A percentile compares a stretch with the other conserved stretches of the same genome.
phyloP scores from a whole-genome alignment of 2,797 vertebrate genomes.

The Prionace glauca region DNA sequence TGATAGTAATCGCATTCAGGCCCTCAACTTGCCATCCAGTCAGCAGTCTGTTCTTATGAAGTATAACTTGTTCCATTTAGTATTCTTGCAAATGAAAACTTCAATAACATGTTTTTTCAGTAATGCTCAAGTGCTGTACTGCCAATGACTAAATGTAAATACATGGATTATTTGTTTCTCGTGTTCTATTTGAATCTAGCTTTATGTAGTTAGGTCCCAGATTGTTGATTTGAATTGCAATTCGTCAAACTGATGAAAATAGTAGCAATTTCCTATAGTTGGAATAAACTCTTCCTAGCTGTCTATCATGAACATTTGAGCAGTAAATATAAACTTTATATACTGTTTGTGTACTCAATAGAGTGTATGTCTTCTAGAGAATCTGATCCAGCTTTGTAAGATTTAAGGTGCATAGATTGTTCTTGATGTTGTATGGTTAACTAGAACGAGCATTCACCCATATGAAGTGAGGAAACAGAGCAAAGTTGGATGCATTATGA shows the following conservation, averaged over 20 bases:
- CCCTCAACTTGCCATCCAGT: too few relatives aligned
- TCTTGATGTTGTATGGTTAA: neutral
- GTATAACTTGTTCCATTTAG: too few relatives aligned
- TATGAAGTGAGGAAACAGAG: neutral
- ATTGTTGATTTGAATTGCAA: neutral
- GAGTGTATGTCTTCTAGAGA: neutral
- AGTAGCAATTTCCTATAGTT: neutral
- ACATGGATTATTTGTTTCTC: neutral
- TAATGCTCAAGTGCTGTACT: too few relatives aligned
- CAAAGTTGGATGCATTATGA: neutral
- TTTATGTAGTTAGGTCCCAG: neutral
- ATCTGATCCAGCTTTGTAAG: neutral
- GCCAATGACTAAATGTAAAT: neutral
- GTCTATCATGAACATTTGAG: neutral
- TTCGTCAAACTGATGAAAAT: neutral
- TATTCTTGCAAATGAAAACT: too few relatives aligned
- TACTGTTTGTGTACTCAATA: neutral
- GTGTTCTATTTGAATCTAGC: neutral
- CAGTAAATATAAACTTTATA: neutral
- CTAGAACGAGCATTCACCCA: neutral
- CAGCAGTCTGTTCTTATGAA: too few relatives aligned
- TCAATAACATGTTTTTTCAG: too few relatives aligned
- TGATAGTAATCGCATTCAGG: too few relatives aligned
- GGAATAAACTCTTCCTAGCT: neutral
- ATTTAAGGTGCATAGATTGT: neutral